phyloP scores from a whole-genome alignment of 2,113 vertebrate genomes.

The Cacatua alba region DNA sequence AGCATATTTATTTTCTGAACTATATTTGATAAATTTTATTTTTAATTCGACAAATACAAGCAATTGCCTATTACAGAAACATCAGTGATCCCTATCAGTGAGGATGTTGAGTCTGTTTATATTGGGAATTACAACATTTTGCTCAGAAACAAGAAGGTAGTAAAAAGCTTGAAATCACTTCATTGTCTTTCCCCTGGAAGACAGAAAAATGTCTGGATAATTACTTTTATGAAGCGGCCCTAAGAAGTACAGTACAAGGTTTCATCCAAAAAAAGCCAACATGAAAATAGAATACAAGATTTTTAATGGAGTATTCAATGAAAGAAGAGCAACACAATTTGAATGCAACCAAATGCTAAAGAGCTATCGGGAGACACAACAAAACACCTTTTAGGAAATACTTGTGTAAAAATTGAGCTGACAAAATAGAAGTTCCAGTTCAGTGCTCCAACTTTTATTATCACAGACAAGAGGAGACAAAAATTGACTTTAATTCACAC shows the following conservation, averaged over 20 bases:
- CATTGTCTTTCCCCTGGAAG: fast-evolving
- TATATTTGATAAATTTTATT: background rate
- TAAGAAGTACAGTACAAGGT: background rate
- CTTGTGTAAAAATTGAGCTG: background rate
- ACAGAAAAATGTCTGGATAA: background rate
- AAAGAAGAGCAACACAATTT: background rate
- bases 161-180: background rate
- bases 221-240: background rate
- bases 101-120: background rate
- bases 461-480: background rate
- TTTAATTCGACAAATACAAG: background rate
- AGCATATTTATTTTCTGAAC: background rate
- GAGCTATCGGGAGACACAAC: background rate
- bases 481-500: background rate
- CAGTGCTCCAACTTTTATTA: background rate
- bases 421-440: background rate
- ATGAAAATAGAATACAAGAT: background rate
- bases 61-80: background rate
- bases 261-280: background rate
- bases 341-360: background rate
- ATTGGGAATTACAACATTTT: background rate
- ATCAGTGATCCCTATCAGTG: background rate
- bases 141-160: background rate
- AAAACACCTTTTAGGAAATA: background rate
- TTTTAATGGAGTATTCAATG: background rate